A percentile compares a stretch with the other conserved stretches of the same genome.
Evolutionary conservation across 2,888 invertebrate genomes (phyloP).

Genomic region (Lepas anatifera): DNA sequence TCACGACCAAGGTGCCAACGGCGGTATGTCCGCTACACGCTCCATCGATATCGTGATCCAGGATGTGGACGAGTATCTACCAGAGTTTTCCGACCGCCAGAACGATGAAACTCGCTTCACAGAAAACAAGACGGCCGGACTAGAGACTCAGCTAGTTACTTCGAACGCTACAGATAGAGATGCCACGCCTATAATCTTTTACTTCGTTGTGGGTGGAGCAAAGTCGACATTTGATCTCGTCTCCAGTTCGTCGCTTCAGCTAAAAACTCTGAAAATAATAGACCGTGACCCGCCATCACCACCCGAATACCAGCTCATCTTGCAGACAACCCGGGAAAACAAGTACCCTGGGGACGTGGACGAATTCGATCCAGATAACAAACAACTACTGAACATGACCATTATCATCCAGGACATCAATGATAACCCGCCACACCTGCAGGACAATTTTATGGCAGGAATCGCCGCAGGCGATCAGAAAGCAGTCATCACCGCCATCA

Average conservation of each 20-base stretch:
- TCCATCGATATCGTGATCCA: not conserved
- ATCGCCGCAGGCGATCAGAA: slow-evolving; percentile 10
- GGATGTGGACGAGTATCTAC: not conserved
- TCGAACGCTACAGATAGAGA: not conserved
- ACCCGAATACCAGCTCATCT: slow-evolving; percentile 1
- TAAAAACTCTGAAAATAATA: not conserved
- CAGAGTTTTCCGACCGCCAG: not conserved
- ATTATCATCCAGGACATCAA: slow-evolving; percentile 56
- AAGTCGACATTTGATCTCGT: not conserved
- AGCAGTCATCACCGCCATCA: not conserved
- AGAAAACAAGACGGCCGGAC: not conserved
- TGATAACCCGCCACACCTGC: slow-evolving; percentile 53
- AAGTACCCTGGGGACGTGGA: not conserved
- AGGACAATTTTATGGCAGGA: not conserved
- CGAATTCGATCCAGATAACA: slow-evolving; percentile 13
- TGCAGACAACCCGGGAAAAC: not conserved
- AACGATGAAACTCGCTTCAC: not conserved
- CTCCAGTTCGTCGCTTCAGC: not conserved
- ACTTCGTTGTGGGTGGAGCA: slow-evolving; percentile 7
- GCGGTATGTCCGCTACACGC: not conserved
- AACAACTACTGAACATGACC: slow-evolving; percentile 29
- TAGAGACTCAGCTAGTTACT: not conserved
- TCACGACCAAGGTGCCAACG: too few species aligned
- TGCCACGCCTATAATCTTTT: not conserved
- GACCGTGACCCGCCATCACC: slow-evolving; percentile 11